Conservation (phyloP, 2,888 invertebrate genomes). For the Aradus depressus region DNA sequence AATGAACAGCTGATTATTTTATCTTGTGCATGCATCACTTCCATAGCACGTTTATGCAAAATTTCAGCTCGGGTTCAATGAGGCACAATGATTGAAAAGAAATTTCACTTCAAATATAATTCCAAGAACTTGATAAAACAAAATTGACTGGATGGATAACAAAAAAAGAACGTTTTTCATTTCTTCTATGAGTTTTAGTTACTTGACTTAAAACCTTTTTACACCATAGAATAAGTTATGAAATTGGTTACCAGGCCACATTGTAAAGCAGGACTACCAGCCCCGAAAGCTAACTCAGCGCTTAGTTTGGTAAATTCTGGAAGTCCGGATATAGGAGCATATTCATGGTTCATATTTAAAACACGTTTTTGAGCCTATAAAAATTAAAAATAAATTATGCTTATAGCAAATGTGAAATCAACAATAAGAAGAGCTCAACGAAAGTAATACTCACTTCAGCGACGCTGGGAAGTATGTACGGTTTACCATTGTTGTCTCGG, state of each 20-base stretch:
- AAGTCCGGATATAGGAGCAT: conserved; percentile 81
- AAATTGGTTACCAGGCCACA: conserved; percentile 56
- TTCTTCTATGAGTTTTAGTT: too few relatives aligned
- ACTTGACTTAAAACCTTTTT: too few relatives aligned
- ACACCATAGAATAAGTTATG: neutral
- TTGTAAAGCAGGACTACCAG: conserved; percentile 52
- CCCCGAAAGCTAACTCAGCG: conserved; percentile 79
- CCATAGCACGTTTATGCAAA: too few relatives aligned
- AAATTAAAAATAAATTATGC: neutral
- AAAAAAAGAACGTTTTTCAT: too few relatives aligned
- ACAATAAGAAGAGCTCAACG: neutral
- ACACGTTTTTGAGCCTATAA: conserved; percentile 71
- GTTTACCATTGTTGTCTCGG: conserved; percentile 94
- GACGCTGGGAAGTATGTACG: conserved; percentile 85
- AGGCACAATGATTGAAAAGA: too few relatives aligned
- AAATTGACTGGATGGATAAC: too few relatives aligned
- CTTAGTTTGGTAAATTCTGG: conserved; percentile 74
- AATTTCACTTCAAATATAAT: too few relatives aligned
- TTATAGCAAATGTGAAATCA: neutral
- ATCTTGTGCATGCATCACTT: too few relatives aligned
- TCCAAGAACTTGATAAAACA: too few relatives aligned
- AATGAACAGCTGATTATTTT: too few relatives aligned
- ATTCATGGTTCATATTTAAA: conserved; percentile 76
- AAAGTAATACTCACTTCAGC: conserved; percentile 43
- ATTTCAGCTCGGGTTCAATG: too few relatives aligned